Conservation (phyloP, 2,888 invertebrate genomes). For the Nymphalis polychloros region DNA sequence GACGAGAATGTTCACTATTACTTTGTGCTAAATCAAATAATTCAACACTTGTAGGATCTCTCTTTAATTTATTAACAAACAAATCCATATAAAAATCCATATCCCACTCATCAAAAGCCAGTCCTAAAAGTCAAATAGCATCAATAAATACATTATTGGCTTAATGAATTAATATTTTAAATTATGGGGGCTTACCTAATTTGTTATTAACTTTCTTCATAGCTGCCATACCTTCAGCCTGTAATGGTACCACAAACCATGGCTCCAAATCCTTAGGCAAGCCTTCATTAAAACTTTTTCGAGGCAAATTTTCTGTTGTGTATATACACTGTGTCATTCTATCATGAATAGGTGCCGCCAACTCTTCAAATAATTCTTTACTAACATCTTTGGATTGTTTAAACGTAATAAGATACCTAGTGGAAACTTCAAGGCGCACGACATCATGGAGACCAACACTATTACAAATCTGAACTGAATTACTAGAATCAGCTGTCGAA, state of each 20-base stretch:
- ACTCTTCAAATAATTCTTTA: slow-evolving; percentile 62
- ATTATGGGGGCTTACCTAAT: slow-evolving; percentile 77
- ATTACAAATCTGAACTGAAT: slow-evolving; percentile 96
- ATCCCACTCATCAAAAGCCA: slow-evolving; percentile 97
- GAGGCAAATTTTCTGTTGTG: slow-evolving; percentile 83
- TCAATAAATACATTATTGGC: neutral
- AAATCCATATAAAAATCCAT: slow-evolving; percentile 93
- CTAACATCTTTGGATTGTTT: slow-evolving; percentile 59
- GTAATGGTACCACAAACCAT: slow-evolving; percentile 92
- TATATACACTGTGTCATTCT: slow-evolving; percentile 97
- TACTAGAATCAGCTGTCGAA: slow-evolving; percentile 97
- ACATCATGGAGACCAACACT: slow-evolving; percentile 90
- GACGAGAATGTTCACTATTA: slow-evolving; percentile 98
- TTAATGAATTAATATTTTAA: neutral
- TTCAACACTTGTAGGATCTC: slow-evolving; percentile 98
- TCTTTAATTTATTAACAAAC: slow-evolving; percentile 89
- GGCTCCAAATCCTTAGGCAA: slow-evolving; percentile 84
- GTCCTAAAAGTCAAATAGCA: slow-evolving; percentile 72
- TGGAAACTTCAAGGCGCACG: slow-evolving; percentile 90
- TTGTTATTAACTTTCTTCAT: slow-evolving; percentile 90
- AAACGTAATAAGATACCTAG: slow-evolving; percentile 86
- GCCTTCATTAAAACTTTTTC: slow-evolving; percentile 85
- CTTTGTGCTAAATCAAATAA: slow-evolving; percentile 99
- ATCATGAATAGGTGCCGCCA: slow-evolving; percentile 88
- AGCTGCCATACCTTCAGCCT: slow-evolving; percentile 88